These are phyloP conservation scores for Lepidotrigona ventralis DNA, from an alignment of 1,140 invertebrate species.

Conservation along the genomic window DNA sequence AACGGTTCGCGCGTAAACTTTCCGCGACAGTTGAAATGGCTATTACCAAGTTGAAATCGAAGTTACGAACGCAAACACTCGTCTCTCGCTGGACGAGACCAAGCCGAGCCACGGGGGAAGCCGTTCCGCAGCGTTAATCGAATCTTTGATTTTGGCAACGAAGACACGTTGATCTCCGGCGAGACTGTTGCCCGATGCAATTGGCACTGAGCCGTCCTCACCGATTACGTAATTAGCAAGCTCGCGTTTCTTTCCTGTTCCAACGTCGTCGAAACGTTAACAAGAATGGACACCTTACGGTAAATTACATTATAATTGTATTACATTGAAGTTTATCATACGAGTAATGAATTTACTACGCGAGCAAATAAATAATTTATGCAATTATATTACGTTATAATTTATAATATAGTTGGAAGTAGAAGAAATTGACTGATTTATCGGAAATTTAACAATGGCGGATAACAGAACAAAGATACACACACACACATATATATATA, in stretches of 20 bases:
- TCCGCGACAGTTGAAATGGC: constrained; percentile 37
- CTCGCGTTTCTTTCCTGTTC: not conserved
- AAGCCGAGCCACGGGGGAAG: not conserved
- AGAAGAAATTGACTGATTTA: no score
- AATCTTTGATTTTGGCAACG: constrained; percentile 7
- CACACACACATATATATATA: no score
- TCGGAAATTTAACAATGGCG: no score
- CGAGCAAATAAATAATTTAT: no score
- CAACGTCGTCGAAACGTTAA: no score
- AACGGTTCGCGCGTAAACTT: constrained; percentile 33
- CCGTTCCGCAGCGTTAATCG: not conserved
- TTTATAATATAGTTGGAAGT: no score
- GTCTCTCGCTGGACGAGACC: not conserved
- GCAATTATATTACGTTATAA: no score
- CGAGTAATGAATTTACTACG: no score
- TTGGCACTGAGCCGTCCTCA: not conserved
- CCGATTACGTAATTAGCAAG: not conserved
- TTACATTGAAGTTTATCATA: no score
- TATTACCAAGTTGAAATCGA: constrained; percentile 42
- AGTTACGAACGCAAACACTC: constrained; percentile 37
- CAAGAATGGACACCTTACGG: no score
- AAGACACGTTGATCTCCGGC: not conserved
- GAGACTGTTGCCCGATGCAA: not conserved
- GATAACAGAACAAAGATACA: no score
- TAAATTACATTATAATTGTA: no score